These are phyloP conservation scores for Corvus cornix DNA, from an alignment of 2,113 vertebrate genomes.

Conservation along the genomic window DNA sequence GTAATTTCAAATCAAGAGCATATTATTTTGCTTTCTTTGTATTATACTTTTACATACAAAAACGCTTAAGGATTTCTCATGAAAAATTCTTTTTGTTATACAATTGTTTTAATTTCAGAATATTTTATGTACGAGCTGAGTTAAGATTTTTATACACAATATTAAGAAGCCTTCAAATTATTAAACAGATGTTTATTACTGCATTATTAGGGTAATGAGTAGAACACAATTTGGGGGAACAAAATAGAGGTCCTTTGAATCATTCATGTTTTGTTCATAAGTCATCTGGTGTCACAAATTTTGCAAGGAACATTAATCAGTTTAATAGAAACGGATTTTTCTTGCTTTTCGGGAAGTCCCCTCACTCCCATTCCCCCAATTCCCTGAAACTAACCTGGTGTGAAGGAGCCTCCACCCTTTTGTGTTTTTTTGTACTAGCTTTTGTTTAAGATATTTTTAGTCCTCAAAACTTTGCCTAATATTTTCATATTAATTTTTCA, in stretches of 20 bases:
- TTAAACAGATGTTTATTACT: slow-evolving; percentile 61
- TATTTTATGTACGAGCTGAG: slow-evolving; percentile 35
- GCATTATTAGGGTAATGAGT: slow-evolving; percentile 57
- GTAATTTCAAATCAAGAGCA: slow-evolving; percentile 73
- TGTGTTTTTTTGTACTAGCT: neutral
- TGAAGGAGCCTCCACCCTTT: neutral
- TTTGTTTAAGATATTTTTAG: neutral
- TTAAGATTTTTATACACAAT: slow-evolving; percentile 23
- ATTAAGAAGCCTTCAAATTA: slow-evolving; percentile 42
- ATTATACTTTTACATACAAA: slow-evolving; percentile 45
- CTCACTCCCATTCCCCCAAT: neutral
- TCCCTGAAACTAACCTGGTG: neutral
- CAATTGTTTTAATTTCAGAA: slow-evolving; percentile 55
- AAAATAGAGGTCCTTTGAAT: slow-evolving; percentile 58
- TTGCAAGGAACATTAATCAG: slow-evolving; percentile 54
- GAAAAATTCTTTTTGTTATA: slow-evolving; percentile 48
- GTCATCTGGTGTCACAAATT: slow-evolving; percentile 54
- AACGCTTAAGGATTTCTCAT: neutral
- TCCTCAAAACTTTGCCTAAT: neutral
- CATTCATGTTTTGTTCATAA: slow-evolving; percentile 48
- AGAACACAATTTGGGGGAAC: slow-evolving; percentile 38
- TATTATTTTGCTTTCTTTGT: slow-evolving; percentile 62
- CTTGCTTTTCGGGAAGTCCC: neutral
- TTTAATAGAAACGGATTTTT: slow-evolving; percentile 59
- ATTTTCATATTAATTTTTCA: neutral